These are phyloP conservation scores for Emydoidea blandingii DNA, from an alignment of 2,797 vertebrate species.

Conservation along the genomic window DNA sequence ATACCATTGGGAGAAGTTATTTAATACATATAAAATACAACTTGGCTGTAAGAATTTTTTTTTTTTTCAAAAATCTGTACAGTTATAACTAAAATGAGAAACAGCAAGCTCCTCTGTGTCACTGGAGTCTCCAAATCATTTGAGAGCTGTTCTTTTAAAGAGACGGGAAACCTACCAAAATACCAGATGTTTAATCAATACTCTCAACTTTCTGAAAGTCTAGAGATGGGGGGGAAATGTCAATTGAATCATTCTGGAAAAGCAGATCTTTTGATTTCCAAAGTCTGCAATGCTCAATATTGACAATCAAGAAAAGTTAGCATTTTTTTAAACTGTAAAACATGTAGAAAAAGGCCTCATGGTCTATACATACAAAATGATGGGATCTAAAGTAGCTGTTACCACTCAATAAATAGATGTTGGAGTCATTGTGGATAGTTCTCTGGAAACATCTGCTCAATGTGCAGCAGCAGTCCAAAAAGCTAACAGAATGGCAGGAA, in stretches of 20 bases:
- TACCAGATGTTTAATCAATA: constrained; percentile 80
- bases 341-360: constrained; percentile 44
- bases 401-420: too few species aligned
- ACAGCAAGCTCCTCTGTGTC: constrained; percentile 53
- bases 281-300: constrained; percentile 43
- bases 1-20: constrained; percentile 19
- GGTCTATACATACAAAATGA: neutral
- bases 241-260: constrained; percentile 63
- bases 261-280: constrained; percentile 67
- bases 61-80: constrained; percentile 26
- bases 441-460: too few species aligned
- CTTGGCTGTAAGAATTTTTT: constrained; percentile 37
- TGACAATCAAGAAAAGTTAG: constrained; percentile 56
- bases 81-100: constrained; percentile 65
- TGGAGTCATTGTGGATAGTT: too few species aligned
- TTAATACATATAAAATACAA: constrained; percentile 28
- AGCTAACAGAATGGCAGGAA: too few species aligned
- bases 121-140: constrained; percentile 69
- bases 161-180: constrained; percentile 76
- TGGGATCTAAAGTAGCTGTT: too few species aligned
- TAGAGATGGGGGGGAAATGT: constrained; percentile 71
- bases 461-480: too few species aligned
- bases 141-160: constrained; percentile 77
- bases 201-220: constrained; percentile 76
- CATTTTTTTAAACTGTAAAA: constrained; percentile 57